Percentiles rank a stretch among this genome's conserved stretches.
Conservation (phyloP, 2,888 invertebrate genomes). For the Tetranychus piercei region DNA sequence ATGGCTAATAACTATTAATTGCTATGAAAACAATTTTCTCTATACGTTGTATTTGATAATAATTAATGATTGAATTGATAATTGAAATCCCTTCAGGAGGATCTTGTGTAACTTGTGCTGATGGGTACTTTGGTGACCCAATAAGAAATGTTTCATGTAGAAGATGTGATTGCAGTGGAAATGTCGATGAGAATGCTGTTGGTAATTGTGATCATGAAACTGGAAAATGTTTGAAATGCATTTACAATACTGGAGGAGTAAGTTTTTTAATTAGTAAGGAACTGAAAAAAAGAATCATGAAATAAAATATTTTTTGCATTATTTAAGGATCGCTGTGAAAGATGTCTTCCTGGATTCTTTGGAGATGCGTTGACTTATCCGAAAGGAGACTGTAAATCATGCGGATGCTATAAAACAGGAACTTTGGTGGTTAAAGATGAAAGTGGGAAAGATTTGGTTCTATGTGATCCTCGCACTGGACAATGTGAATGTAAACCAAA, state of each 20-base stretch:
- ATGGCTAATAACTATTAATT: too few relatives aligned
- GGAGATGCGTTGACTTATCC: constrained; percentile 77
- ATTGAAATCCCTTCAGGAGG: constrained; percentile 40
- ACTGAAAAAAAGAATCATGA: constrained; percentile 39
- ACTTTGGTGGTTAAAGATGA: constrained; percentile 32
- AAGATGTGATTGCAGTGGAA: constrained; percentile 39
- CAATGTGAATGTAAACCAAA: constrained; percentile 35
- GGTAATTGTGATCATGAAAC: constrained; percentile 83
- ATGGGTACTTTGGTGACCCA: constrained; percentile 85
- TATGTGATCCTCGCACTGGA: constrained; percentile 31
- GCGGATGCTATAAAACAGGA: constrained; percentile 69
- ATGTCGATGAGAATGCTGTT: constrained; percentile 68
- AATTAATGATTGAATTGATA: too few relatives aligned
- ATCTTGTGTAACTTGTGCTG: constrained; percentile 77
- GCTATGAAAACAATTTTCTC: not conserved
- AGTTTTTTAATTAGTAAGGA: constrained; percentile 57
- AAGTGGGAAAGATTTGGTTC: not conserved
- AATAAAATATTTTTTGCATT: constrained; percentile 32
- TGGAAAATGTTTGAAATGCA: constrained; percentile 87
- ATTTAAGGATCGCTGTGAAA: constrained; percentile 53
- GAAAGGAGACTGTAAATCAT: constrained; percentile 59
- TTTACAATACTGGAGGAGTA: constrained; percentile 83
- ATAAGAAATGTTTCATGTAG: constrained; percentile 42
- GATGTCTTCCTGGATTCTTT: constrained; percentile 74
- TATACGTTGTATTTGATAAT: too few relatives aligned